phyloP scores from a whole-genome alignment of 2,888 invertebrate species.

The Chymomyza fuscimana region DNA sequence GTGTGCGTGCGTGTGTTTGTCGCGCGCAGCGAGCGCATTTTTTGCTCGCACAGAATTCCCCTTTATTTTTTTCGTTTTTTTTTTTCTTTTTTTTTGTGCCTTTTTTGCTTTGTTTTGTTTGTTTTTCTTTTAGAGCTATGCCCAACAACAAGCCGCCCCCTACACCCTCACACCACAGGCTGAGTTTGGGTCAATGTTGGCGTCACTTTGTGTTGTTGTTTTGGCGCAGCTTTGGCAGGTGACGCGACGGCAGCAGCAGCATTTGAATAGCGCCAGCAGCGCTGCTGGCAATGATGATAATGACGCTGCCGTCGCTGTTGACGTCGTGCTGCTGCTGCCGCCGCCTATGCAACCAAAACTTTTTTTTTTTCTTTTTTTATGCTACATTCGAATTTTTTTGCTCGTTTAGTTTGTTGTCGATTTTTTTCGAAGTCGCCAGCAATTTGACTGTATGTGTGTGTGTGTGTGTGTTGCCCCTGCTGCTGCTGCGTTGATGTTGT shows the following conservation, averaged over 20 bases:
- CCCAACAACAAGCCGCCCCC: constrained; percentile 40
- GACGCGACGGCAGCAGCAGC: constrained; percentile 58
- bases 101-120: constrained; percentile 41
- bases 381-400: constrained; percentile 49
- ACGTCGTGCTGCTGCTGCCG: constrained; percentile 8
- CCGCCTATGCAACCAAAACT: constrained; percentile 72
- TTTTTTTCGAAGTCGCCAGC: constrained; percentile 54
- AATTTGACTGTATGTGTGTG: constrained; percentile 35
- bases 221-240: constrained; percentile 69
- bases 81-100: background rate
- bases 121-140: constrained; percentile 70
- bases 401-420: constrained; percentile 55
- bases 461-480: constrained; percentile 29
- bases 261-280: constrained; percentile 72
- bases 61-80: constrained; percentile 59
- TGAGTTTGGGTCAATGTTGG: constrained; percentile 73
- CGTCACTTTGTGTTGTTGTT: constrained; percentile 50
- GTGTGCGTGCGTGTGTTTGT: constrained; percentile 5
- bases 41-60: constrained; percentile 57
- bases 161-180: constrained; percentile 43
- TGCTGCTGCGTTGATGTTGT: constrained; percentile 22
- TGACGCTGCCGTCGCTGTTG: constrained; percentile 56
- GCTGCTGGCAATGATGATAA: constrained; percentile 39
- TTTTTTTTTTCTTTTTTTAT: constrained; percentile 47
- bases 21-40: constrained; percentile 29